These are phyloP conservation scores for Acanthochromis polyacanthus DNA, from an alignment of 2,113 vertebrate species.

Conservation along the genomic window DNA sequence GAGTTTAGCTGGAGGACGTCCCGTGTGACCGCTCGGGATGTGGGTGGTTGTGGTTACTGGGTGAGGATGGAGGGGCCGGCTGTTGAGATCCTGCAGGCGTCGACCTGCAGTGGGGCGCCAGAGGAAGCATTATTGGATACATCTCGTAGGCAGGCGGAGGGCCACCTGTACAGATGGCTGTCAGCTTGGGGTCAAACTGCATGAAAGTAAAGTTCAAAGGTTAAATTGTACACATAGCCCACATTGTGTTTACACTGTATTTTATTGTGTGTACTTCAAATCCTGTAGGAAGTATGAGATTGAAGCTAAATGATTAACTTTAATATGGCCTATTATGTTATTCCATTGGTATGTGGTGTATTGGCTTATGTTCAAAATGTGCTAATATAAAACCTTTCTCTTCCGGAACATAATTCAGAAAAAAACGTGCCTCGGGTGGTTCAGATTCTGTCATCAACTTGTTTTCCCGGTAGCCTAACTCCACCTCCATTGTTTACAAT, in stretches of 20 bases:
- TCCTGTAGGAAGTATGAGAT: too few species aligned
- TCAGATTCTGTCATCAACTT: too few species aligned
- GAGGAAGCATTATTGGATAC: conserved; percentile 51
- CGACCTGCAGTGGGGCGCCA: conserved; percentile 31
- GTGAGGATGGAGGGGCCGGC: background rate
- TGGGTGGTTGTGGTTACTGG: background rate
- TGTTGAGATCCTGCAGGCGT: conserved; percentile 2
- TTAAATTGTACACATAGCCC: background rate
- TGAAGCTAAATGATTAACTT: too few species aligned
- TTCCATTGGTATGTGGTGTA: too few species aligned
- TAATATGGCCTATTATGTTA: too few species aligned
- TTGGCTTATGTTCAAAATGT: too few species aligned
- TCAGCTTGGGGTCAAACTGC: conserved; percentile 72
- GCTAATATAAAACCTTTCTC: too few species aligned
- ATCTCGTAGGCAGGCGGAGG: conserved; percentile 55
- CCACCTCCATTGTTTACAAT: too few species aligned
- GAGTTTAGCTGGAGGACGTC: background rate
- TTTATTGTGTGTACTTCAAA: background rate
- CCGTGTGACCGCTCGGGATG: conserved; percentile 1
- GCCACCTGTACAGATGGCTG: background rate
- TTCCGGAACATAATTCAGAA: too few species aligned
- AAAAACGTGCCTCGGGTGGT: too few species aligned
- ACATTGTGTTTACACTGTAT: too few species aligned
- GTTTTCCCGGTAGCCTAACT: too few species aligned
- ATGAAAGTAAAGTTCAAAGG: conserved; percentile 12